Conservation (phyloP, 2,797 vertebrate genomes). For the Lithobates pipiens region DNA sequence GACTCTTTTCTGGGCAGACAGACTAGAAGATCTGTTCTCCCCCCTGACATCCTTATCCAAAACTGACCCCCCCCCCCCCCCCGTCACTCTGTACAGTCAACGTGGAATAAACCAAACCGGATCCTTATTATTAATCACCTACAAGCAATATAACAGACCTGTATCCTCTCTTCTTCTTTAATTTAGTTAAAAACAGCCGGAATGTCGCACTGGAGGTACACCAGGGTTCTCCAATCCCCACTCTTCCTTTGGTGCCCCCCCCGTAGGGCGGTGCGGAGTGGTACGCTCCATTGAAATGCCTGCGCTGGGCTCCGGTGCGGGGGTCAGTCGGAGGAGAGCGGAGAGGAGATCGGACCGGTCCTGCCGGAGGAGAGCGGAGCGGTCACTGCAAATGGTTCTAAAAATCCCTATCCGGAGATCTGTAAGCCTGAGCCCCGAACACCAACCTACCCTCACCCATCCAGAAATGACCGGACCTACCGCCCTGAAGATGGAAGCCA, state of each 20-base stretch:
- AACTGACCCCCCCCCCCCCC: not conserved
- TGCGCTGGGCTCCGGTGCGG: not conserved
- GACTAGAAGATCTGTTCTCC: not conserved
- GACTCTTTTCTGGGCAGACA: too few species aligned
- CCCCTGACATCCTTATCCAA: not conserved
- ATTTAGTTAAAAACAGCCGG: not conserved
- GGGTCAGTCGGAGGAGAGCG: not conserved
- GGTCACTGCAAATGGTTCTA: slow-evolving; percentile 69
- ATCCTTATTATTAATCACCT: not conserved
- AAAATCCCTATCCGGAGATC: slow-evolving; percentile 72
- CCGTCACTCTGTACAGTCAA: not conserved
- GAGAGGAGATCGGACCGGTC: not conserved
- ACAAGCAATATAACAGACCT: not conserved
- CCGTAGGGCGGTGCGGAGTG: not conserved
- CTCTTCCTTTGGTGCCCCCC: not conserved
- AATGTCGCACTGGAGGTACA: not conserved
- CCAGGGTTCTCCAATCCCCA: not conserved
- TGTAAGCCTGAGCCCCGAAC: slow-evolving; percentile 73
- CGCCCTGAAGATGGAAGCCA: slow-evolving; percentile 77
- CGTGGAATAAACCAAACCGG: slow-evolving; percentile 30
- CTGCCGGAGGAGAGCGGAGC: not conserved
- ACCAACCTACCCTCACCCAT: slow-evolving; percentile 66
- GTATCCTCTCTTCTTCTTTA: not conserved
- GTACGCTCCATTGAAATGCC: slow-evolving; percentile 52
- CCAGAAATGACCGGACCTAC: slow-evolving; percentile 63